These are phyloP conservation scores for Mesorhabditis spiculigera DNA, from an alignment of 2,888 invertebrate species.

Conservation along the genomic window DNA sequence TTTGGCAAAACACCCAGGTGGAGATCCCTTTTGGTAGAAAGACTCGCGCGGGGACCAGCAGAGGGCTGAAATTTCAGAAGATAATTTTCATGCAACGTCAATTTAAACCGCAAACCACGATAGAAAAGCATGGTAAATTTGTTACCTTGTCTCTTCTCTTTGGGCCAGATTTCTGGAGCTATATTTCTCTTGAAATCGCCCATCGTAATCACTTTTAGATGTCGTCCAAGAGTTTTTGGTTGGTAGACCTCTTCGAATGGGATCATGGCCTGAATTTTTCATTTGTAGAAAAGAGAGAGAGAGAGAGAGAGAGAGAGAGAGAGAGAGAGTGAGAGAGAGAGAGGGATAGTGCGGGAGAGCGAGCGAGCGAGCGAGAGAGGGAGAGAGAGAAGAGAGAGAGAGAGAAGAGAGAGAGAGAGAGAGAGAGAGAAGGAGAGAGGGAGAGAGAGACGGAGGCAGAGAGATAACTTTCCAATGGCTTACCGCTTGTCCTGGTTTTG, in stretches of 20 bases:
- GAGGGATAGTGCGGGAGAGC: too few species aligned
- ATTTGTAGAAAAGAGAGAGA: too few species aligned
- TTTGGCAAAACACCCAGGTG: conserved; percentile 39
- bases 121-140: not conserved
- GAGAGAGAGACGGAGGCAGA: too few species aligned
- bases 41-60: conserved; percentile 51
- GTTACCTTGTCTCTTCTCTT: conserved; percentile 60
- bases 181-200: conserved; percentile 79
- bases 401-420: too few species aligned
- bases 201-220: conserved; percentile 84
- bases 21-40: conserved; percentile 27
- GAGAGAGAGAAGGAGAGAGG: too few species aligned
- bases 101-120: too few species aligned
- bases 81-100: too few species aligned
- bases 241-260: conserved; percentile 80
- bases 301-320: not conserved
- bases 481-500: conserved; percentile 72
- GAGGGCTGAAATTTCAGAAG: conserved; percentile 49
- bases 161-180: conserved; percentile 79
- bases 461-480: too few species aligned
- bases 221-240: conserved; percentile 72
- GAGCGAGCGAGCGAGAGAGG: too few species aligned
- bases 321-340: too few species aligned
- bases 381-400: too few species aligned
- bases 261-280: too few species aligned